Conservation (phyloP, 92 coral and sea anemone species). For the Zoanthus sansibaricus region DNA sequence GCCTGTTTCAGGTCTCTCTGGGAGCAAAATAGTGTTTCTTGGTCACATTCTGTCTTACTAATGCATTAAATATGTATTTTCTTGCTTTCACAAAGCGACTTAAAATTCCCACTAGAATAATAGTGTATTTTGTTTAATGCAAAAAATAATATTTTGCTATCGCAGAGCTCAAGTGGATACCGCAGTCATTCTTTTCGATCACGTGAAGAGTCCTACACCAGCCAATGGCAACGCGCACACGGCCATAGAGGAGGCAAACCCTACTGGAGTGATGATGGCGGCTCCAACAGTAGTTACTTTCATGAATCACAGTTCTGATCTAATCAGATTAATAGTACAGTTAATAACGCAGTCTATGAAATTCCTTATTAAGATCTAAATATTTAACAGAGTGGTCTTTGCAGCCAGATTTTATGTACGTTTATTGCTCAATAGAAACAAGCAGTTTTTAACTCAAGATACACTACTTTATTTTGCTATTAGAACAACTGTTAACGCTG, state of each 20-base stretch:
- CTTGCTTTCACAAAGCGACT: background rate
- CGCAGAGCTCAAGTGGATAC: conserved; percentile 89
- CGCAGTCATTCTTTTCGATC: conserved; percentile 81
- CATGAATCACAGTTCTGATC: conserved; percentile 80
- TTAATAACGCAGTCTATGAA: background rate
- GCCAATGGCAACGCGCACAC: conserved; percentile 53
- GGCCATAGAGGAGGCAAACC: conserved; percentile 55
- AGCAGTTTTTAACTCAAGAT: conserved; percentile 5
- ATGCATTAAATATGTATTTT: too few species aligned
- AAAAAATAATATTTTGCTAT: conserved; percentile 1
- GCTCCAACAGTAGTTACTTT: conserved; percentile 13
- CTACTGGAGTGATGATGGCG: conserved; percentile 89
- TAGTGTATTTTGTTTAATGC: background rate
- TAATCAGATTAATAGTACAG: background rate
- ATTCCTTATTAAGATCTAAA: background rate
- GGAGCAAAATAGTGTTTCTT: too few species aligned
- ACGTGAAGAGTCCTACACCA: conserved; percentile 64
- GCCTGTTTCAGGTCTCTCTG: too few species aligned
- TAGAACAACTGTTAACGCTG: background rate
- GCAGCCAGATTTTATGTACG: background rate
- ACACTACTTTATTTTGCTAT: conserved; percentile 10
- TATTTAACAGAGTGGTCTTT: conserved; percentile 32
- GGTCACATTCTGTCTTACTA: too few species aligned
- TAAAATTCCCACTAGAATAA: background rate
- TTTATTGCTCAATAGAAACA: background rate